Evolutionary conservation across 2,888 invertebrate genomes (phyloP), one percentile per base, ranked within the genome.

Genomic region (Drosophila neutralis): DNA sequence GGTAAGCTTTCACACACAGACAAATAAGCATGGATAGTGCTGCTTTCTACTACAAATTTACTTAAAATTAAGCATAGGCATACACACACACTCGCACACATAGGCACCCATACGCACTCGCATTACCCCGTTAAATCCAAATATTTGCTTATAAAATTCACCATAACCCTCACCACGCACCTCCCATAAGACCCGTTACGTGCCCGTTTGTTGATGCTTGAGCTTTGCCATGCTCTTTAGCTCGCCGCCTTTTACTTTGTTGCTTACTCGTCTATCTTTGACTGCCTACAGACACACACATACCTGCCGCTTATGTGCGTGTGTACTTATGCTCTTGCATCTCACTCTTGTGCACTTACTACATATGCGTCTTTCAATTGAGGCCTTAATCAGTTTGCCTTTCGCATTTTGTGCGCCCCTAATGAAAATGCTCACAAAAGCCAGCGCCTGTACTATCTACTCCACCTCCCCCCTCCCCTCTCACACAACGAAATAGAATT

Each of bases 381-480:
- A 80, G 78, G 80, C 86, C 74, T 76, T 89, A 89, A 86, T 86
- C 85, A 87, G 85, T 87, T 84, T 87, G 85, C 88, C 82, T 87
- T 84, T 84, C 73, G 69, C 73, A 87, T 87, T 87, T 89, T 89
- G 80, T 83, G 60, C 42, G 64, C 71, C 58, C 58, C 56, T 78
- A 78, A 80, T 78, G 79, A 78, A 80, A 82, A 78, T 68, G 80
- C 72, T 58, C 62, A 65, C 65, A 76, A 78, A 80, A 67, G 80
- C 40, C 56, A 45, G 24, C 21, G 53, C 24, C 42, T 51, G 4
- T n/a, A n/a, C 38, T 40, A 11, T 24, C 11, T 27, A 33, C 24
- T 10, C 10, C n/a, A 11, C 24, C 5, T 7, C 11, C n/a, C 5
- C 7, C 24, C 8, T 18, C 6, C n/a, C 3, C 7, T 2, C 10